Conservation (phyloP, 2,797 vertebrate species). For the Lutjanus campechanus region DNA sequence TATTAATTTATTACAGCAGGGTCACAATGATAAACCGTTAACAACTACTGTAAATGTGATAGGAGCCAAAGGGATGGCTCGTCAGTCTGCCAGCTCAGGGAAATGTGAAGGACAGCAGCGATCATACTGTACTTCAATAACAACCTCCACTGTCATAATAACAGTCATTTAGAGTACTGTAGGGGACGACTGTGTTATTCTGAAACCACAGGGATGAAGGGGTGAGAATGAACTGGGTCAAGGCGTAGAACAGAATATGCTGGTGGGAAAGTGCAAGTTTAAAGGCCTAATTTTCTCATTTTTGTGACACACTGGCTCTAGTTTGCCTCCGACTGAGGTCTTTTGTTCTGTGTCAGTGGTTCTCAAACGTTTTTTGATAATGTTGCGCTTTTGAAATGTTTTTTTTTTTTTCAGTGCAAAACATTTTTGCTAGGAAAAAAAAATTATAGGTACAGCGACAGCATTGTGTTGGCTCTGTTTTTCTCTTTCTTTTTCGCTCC, state of each 20-base stretch:
- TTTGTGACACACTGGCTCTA: not conserved
- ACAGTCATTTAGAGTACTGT: slow-evolving; percentile 47
- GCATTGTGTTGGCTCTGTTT: too few species aligned
- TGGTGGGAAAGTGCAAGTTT: not conserved
- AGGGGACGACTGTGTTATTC: slow-evolving; percentile 34
- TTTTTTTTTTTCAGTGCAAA: too few species aligned
- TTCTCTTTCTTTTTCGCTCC: too few species aligned
- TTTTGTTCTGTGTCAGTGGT: not conserved
- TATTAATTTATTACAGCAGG: not conserved
- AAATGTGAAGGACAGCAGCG: slow-evolving; percentile 17
- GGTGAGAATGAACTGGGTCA: not conserved
- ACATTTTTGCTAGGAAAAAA: too few species aligned
- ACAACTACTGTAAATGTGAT: not conserved
- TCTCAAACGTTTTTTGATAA: too few species aligned
- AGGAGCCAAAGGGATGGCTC: not conserved
- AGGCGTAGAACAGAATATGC: not conserved
- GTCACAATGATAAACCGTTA: slow-evolving; percentile 12
- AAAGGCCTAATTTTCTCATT: not conserved
- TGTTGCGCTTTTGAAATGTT: too few species aligned
- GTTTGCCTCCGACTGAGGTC: not conserved
- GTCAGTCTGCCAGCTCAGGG: slow-evolving; percentile 10
- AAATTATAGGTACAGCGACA: too few species aligned
- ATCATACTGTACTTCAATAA: slow-evolving; percentile 25
- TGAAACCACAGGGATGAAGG: slow-evolving; percentile 34
- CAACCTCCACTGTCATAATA: slow-evolving; percentile 45